phyloP scores from a whole-genome alignment of 2,113 vertebrate species.

The Eulacestoma nigropectus region DNA sequence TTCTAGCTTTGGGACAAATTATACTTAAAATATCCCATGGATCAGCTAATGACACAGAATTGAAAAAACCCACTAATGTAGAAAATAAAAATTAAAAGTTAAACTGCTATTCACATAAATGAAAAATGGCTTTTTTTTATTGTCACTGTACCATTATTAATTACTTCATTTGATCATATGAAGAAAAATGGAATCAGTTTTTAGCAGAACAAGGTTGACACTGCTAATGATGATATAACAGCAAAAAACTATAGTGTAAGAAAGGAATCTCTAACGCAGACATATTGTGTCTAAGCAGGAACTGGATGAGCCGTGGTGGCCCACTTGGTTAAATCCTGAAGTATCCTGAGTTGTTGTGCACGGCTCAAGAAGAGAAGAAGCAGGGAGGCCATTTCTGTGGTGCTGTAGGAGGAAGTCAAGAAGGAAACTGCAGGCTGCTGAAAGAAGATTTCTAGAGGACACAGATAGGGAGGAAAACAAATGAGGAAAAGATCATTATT shows the following conservation, averaged over 20 bases:
- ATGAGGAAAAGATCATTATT: neutral
- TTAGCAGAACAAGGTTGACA: neutral
- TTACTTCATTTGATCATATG: neutral
- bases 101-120: neutral
- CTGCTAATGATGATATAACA: neutral
- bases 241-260: neutral
- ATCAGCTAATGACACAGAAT: neutral
- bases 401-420: neutral
- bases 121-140: neutral
- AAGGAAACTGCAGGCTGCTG: neutral
- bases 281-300: neutral
- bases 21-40: neutral
- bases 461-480: neutral
- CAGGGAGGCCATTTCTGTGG: neutral
- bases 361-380: neutral
- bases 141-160: neutral
- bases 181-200: neutral
- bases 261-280: neutral
- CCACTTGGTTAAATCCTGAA: neutral
- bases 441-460: neutral
- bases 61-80: neutral
- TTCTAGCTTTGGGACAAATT: neutral
- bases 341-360: neutral
- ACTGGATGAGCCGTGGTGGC: neutral
- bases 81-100: neutral